Conservation (phyloP, 2,888 invertebrate species). For the Toxonevra muliebris region DNA sequence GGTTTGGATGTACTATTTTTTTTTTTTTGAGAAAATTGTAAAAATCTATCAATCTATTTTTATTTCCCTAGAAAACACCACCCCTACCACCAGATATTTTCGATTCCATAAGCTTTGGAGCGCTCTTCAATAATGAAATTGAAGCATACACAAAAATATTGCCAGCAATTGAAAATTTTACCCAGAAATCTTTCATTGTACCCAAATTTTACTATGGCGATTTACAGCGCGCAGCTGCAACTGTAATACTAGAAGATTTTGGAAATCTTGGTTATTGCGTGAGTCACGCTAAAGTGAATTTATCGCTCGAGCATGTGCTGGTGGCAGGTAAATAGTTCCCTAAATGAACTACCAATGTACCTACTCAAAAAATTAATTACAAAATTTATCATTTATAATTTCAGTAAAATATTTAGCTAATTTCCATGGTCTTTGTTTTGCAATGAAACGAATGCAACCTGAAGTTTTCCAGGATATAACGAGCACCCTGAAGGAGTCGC, state of each 20-base stretch:
- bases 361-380: neutral
- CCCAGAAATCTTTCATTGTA: slow-evolving; percentile 42
- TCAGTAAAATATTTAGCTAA: slow-evolving; percentile 52
- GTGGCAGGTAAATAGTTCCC: slow-evolving; percentile 48
- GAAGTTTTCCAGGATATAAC: slow-evolving; percentile 48
- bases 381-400: slow-evolving; percentile 6
- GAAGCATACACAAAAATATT: slow-evolving; percentile 54
- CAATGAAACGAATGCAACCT: slow-evolving; percentile 49
- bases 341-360: neutral
- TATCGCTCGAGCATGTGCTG: slow-evolving; percentile 58
- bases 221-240: slow-evolving; percentile 45
- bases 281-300: slow-evolving; percentile 48
- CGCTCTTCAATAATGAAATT: slow-evolving; percentile 59
- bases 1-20: too few relatives aligned
- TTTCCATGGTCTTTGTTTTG: slow-evolving; percentile 61
- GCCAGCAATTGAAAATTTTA: slow-evolving; percentile 48
- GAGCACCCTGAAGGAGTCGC: slow-evolving; percentile 49
- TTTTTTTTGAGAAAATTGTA: too few relatives aligned
- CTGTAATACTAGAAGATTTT: slow-evolving; percentile 58
- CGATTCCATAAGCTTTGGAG: slow-evolving; percentile 49
- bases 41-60: too few relatives aligned
- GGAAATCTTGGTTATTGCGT: slow-evolving; percentile 51
- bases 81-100: slow-evolving; percentile 48
- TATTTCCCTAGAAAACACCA: slow-evolving; percentile 56
- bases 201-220: slow-evolving; percentile 57